Evolutionary conservation across 1,140 invertebrate genomes (phyloP), one percentile per base, ranked within the genome.

Genomic region (Latrodectus geometricus): DNA sequence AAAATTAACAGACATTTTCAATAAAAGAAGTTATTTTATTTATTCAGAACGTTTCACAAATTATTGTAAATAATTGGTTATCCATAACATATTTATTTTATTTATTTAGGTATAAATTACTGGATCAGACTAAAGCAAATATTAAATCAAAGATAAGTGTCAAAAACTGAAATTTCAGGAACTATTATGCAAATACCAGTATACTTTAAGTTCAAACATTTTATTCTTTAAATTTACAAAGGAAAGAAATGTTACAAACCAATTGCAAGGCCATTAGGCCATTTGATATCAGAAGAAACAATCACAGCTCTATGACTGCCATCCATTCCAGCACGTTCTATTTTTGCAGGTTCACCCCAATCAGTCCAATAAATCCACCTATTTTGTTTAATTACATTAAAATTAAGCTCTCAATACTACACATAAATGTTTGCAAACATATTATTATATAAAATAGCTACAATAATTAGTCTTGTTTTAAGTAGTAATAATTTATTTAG

Each of bases 311-410:
- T 93, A 90, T 97, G 95, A 14, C 95, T 95, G 23, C 98, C 98
- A 91, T 99, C 98, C 96, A 99, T 97, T 52, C 92, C 93, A 73
- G 97, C 96, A 85, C 96, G 93, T 91, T 99, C 97, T 89, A 99
- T 99, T 89, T 96, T 94, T 23, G 97, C 95, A 93, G 88, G 90
- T 86, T 91, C 91, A 65, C 98, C 97, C 97, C 97, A 99, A 90
- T 99, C 98, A 0, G 96, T 97, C 97, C 97, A 99, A 91, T 96
- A 98, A 94, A 99, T 96, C 95, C 96, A 97, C 94, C 87, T 88
- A 23, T 8, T 68, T 15, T 74, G 11, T 52, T 68, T 61, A 54
- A 61, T 4, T 8, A 61, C 17, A 14, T 61, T 61, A 14, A 61
- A 14, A 61, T 14, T 61, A 61, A 61, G 2, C 8, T 61, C 54